A percentile compares a stretch with the other conserved stretches of the same genome.
phyloP scores from a whole-genome alignment of 2,113 vertebrate genomes.

The Microtus pennsylvanicus region DNA sequence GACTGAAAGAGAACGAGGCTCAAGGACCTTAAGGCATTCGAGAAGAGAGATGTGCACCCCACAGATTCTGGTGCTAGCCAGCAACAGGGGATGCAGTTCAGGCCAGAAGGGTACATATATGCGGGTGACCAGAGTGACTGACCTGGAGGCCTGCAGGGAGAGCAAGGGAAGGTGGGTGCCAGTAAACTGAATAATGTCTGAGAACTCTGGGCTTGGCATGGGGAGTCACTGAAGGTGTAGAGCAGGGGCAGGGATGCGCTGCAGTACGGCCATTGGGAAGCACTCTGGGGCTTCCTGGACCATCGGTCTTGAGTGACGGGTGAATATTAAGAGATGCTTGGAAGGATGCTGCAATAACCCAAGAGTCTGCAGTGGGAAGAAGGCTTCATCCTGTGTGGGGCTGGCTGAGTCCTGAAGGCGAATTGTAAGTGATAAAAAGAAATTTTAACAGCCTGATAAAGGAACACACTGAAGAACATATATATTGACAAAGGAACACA shows the following conservation, averaged over 20 bases:
- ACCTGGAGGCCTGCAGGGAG: accelerated
- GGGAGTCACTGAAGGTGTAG: background rate
- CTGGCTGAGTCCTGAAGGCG: background rate
- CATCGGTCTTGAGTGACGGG: background rate
- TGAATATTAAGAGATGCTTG: background rate
- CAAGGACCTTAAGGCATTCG: background rate
- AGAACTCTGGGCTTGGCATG: background rate
- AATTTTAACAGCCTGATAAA: background rate
- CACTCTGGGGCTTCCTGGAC: background rate
- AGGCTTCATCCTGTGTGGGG: background rate
- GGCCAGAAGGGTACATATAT: no score
- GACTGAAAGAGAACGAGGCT: background rate
- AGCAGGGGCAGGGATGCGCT: background rate
- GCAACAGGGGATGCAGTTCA: background rate
- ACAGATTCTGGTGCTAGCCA: background rate
- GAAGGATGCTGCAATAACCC: background rate
- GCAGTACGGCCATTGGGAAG: background rate
- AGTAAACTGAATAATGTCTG: background rate
- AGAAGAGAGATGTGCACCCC: background rate
- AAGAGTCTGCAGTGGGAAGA: background rate
- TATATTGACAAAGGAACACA: no score
- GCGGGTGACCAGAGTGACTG: background rate
- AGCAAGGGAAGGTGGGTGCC: background rate
- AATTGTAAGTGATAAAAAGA: background rate
- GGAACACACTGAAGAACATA: background rate